Percentiles rank a stretch among this genome's conserved stretches.
Evolutionary conservation across 1,140 invertebrate species (phyloP).

Genomic region (Diorhabda elongata): DNA sequence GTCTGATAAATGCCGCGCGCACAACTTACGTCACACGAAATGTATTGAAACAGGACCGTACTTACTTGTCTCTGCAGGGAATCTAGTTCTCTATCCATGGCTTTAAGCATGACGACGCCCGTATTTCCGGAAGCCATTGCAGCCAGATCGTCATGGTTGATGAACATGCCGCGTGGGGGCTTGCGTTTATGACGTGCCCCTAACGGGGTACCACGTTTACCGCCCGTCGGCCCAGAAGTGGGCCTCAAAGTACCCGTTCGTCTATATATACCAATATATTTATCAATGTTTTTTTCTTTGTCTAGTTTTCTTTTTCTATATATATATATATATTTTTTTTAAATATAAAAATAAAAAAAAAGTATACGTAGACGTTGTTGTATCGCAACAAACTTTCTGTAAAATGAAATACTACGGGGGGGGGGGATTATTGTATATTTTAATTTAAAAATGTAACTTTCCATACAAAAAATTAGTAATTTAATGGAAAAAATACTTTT

Average conservation of each 20-base stretch:
- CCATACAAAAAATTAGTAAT: too few species aligned
- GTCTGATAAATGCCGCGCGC: too few species aligned
- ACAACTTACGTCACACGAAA: too few species aligned
- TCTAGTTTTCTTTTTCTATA: too few species aligned
- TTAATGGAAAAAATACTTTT: too few species aligned
- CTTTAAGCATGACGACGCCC: constrained; percentile 70
- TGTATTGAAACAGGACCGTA: constrained; percentile 25
- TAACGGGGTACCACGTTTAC: constrained; percentile 51
- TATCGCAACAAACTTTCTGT: too few species aligned
- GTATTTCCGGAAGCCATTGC: constrained; percentile 72
- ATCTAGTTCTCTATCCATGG: constrained; percentile 89
- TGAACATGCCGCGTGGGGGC: constrained; percentile 92
- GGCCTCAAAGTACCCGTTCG: constrained; percentile 72
- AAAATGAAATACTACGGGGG: too few species aligned
- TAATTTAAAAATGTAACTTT: too few species aligned
- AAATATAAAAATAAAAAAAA: too few species aligned
- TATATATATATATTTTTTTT: too few species aligned
- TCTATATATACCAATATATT: constrained; percentile 47
- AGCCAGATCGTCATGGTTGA: constrained; percentile 93
- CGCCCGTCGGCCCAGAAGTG: constrained; percentile 58
- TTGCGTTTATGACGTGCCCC: constrained; percentile 81
- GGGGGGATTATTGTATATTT: too few species aligned
- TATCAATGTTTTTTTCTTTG: constrained; percentile 8
- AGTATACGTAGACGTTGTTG: too few species aligned
- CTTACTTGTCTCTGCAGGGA: constrained; percentile 91